Percentiles rank a stretch among this genome's conserved stretches.
These are phyloP conservation scores for Prionailurus bengalensis DNA, from an alignment of 2,113 vertebrate genomes.

Conservation along the genomic window DNA sequence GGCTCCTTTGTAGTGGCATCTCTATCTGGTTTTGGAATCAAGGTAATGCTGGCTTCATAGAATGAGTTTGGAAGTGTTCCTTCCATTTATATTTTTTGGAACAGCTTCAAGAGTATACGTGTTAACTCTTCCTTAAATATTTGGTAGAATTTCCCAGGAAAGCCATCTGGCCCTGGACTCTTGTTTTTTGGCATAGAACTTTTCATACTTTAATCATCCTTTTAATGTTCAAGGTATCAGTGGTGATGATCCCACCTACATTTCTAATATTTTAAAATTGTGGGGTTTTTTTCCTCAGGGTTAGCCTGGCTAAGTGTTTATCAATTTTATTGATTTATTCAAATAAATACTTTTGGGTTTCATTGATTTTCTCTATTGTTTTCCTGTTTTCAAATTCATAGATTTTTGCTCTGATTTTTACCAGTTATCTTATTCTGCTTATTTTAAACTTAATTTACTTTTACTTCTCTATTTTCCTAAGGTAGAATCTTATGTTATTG, in stretches of 20 bases:
- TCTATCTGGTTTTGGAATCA: too few species aligned
- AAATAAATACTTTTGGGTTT: not conserved
- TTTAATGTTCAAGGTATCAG: not conserved
- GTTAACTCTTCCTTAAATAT: too few species aligned
- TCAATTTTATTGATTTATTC: constrained; percentile 4
- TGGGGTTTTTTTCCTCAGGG: not conserved
- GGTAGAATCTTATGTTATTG: not conserved
- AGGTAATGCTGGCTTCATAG: too few species aligned
- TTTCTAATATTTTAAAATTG: not conserved
- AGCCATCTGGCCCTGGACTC: too few species aligned
- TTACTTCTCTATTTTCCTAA: not conserved
- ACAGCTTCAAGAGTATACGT: too few species aligned
- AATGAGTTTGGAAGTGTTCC: too few species aligned
- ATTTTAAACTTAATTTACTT: not conserved
- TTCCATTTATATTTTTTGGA: too few species aligned
- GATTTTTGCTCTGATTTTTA: not conserved
- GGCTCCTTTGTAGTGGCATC: too few species aligned
- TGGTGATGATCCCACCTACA: not conserved
- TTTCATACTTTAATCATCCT: not conserved
- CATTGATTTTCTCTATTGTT: constrained; percentile 2
- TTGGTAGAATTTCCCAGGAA: too few species aligned
- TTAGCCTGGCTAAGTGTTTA: not conserved
- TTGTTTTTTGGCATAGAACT: not conserved
- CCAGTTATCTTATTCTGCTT: not conserved
- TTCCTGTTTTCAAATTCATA: not conserved